A percentile compares a stretch with the other conserved stretches of the same genome.
Evolutionary conservation across 2,113 vertebrate species (phyloP).

Genomic region (Baryphthengus martii): DNA sequence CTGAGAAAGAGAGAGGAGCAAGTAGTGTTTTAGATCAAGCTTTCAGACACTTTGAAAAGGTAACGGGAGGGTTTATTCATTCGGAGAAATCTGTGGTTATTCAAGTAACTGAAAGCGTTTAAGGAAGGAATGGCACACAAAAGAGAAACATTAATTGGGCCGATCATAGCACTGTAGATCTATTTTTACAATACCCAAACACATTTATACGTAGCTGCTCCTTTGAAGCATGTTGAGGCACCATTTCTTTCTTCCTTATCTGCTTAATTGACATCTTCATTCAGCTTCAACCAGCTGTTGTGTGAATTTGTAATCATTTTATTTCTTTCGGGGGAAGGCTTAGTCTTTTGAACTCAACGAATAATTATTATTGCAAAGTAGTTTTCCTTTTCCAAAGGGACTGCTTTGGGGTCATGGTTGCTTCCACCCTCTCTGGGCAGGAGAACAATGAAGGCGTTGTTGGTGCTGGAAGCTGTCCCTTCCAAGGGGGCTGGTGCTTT

Average conservation of each 20-base stretch:
- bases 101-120: constrained; percentile 31
- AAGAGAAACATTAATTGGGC: constrained; percentile 33
- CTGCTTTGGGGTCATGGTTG: constrained; percentile 35
- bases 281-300: constrained; percentile 52
- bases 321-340: constrained; percentile 33
- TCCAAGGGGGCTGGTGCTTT: neutral
- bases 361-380: constrained; percentile 68
- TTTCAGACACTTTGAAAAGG: constrained; percentile 25
- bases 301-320: constrained; percentile 43
- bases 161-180: neutral
- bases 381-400: constrained; percentile 51
- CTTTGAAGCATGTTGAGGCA: constrained; percentile 37
- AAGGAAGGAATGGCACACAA: neutral
- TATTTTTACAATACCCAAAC: constrained; percentile 36
- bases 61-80: constrained; percentile 4
- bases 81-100: neutral
- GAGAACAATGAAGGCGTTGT: constrained; percentile 60
- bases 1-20: neutral
- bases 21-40: neutral
- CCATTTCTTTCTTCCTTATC: constrained; percentile 55
- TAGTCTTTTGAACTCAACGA: constrained; percentile 66
- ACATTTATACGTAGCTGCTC: neutral
- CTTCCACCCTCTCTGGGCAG: constrained; percentile 32
- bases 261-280: constrained; percentile 49
- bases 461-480: neutral